Base-by-base conservation (phyloP, 30 jellyfish, hydroid and myxozoan genomes). In the Morbakka virulenta region DNA sequence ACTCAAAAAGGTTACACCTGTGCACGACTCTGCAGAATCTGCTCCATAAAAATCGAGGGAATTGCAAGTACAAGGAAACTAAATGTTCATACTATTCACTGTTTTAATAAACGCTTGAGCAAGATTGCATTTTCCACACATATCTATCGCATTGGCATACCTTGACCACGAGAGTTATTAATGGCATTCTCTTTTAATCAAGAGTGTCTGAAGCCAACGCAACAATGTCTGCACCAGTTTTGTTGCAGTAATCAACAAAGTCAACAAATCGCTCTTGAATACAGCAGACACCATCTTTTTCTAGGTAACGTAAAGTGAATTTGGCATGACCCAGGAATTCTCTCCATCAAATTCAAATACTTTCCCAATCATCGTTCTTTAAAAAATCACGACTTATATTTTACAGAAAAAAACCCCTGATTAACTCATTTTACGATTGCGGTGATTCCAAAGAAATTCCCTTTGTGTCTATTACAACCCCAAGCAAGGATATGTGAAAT, bases 101-200 rank as follows among this genome's bases (percentile, higher is more conserved):
- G 30, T 24, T 4, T 4, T 12, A 22, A 57, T 24, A 57, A 22
- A 28, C 32, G 3, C 14, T 9, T 28, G 89, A 14, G 32, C 86
- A 47, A 85, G 86, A 67, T 80, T 80, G 84, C 52, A 80, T 62
- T 80, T 80, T 35, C 92, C 87, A 80, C 86, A n/a, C n/a, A n/a
- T n/a, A n/a, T n/a, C n/a, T n/a, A n/a, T n/a, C n/a, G n/a, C n/a
- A n/a, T n/a, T n/a, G n/a, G n/a, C n/a, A n/a, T n/a, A n/a, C n/a
- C n/a, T n/a, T n/a, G n/a, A n/a, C n/a, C 87, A n/a, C 72, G 94
- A 53, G 85, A 81, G 41, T 81, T 80, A 29, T n/a, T n/a, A n/a
- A n/a, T n/a, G n/a, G n/a, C n/a, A n/a, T n/a, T n/a, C n/a, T n/a
- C n/a, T 64, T 27, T 66, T 64, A 20, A 47, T 77, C 25, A 65